Conservation (phyloP, 2,113 vertebrate species). For the Chascanopsetta lugubris region DNA sequence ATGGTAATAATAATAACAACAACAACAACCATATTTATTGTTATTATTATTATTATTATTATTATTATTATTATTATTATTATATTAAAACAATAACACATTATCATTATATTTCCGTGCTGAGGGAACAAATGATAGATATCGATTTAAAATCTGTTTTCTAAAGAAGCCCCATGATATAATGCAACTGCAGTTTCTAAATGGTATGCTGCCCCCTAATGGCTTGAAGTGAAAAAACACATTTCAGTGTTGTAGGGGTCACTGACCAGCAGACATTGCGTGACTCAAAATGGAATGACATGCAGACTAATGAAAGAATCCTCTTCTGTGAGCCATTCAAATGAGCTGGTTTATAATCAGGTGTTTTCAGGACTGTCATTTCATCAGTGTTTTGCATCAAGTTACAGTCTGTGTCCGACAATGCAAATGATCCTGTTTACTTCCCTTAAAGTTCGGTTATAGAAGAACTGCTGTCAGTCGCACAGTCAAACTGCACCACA, state of each 20-base stretch:
- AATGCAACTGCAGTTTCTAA: background rate
- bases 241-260: background rate
- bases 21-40: too few relatives aligned
- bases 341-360: too few relatives aligned
- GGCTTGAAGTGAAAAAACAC: conserved; percentile 8
- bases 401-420: background rate
- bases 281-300: background rate
- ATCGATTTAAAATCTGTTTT: too few relatives aligned
- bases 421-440: conserved; percentile 35
- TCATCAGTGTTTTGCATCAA: background rate
- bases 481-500: background rate
- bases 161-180: too few relatives aligned
- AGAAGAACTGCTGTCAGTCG: background rate
- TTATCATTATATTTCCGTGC: background rate
- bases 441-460: background rate
- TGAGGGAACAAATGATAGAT: background rate
- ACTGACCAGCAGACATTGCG: background rate
- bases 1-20: too few relatives aligned
- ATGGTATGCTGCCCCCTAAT: conserved; percentile 33
- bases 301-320: background rate
- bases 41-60: too few relatives aligned
- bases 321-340: background rate
- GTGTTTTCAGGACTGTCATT: background rate
- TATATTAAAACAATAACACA: too few relatives aligned
- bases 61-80: too few relatives aligned